Evolutionary conservation across 2,888 invertebrate species (phyloP).

Genomic region (Beris chalybata): DNA sequence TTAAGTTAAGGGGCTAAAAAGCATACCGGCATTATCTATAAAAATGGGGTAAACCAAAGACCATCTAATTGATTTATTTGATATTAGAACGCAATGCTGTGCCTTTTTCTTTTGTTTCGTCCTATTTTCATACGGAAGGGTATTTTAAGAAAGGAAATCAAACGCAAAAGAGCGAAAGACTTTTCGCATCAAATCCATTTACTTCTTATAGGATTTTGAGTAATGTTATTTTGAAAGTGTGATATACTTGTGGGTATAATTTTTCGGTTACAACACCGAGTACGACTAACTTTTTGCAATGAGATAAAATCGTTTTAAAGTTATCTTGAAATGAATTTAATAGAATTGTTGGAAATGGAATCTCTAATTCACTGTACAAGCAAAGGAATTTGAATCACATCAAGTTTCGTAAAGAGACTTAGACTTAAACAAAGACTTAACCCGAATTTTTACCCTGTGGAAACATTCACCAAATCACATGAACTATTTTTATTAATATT

Average conservation of each 20-base stretch:
- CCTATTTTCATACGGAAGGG: constrained; percentile 17
- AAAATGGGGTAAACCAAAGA: constrained; percentile 24
- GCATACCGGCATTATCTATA: constrained; percentile 32
- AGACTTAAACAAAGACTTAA: too few relatives aligned
- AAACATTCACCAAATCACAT: too few relatives aligned
- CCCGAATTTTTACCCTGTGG: too few relatives aligned
- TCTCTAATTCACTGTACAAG: too few relatives aligned
- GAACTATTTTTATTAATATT: too few relatives aligned
- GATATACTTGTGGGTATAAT: not conserved
- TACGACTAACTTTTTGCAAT: too few relatives aligned
- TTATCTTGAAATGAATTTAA: too few relatives aligned
- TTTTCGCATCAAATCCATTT: constrained; percentile 32
- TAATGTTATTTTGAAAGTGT: not conserved
- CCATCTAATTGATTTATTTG: constrained; percentile 43
- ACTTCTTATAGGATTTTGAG: constrained; percentile 36
- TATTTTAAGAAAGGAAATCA: constrained; percentile 40
- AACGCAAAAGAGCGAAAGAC: constrained; percentile 26
- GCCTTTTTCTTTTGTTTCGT: constrained; percentile 29
- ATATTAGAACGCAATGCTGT: constrained; percentile 33
- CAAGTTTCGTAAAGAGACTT: too few relatives aligned
- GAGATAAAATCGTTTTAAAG: too few relatives aligned
- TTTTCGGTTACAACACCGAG: not conserved
- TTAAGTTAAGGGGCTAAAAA: constrained; percentile 29
- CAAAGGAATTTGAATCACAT: too few relatives aligned
- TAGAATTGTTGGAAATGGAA: too few relatives aligned